phyloP scores from a whole-genome alignment of 2,797 vertebrate genomes.

The Pampus argenteus region DNA sequence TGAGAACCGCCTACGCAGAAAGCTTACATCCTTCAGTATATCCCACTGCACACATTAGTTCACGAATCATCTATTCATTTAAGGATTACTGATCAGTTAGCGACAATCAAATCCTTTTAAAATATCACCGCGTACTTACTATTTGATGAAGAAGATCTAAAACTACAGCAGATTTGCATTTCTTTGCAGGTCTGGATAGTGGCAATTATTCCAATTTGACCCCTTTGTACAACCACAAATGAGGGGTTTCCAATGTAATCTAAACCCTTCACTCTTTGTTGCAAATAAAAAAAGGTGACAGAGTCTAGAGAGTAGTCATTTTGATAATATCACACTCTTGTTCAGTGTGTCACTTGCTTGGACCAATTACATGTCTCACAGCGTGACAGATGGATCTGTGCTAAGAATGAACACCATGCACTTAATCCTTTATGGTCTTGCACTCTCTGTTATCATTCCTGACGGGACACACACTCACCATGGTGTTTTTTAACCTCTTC shows the following conservation, averaged over 20 bases:
- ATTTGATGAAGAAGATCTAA: slow-evolving; percentile 7
- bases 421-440: neutral
- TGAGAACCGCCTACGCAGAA: neutral
- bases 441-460: slow-evolving; percentile 5
- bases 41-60: neutral
- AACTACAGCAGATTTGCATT: neutral
- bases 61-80: neutral
- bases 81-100: neutral
- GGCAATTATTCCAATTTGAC: slow-evolving; percentile 18
- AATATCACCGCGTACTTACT: neutral
- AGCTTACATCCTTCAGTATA: neutral
- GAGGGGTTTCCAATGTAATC: neutral
- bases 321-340: neutral
- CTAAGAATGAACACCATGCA: neutral
- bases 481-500: neutral
- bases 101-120: neutral
- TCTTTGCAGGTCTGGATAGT: slow-evolving; percentile 9
- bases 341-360: slow-evolving; percentile 13
- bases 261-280: neutral
- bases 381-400: slow-evolving; percentile 1
- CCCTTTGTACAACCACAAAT: neutral
- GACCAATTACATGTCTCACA: slow-evolving; percentile 21
- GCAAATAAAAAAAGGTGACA: too few relatives aligned
- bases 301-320: neutral
- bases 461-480: neutral